phyloP scores from a whole-genome alignment of 2,113 vertebrate genomes.

The Campylomormyrus tamandua region DNA sequence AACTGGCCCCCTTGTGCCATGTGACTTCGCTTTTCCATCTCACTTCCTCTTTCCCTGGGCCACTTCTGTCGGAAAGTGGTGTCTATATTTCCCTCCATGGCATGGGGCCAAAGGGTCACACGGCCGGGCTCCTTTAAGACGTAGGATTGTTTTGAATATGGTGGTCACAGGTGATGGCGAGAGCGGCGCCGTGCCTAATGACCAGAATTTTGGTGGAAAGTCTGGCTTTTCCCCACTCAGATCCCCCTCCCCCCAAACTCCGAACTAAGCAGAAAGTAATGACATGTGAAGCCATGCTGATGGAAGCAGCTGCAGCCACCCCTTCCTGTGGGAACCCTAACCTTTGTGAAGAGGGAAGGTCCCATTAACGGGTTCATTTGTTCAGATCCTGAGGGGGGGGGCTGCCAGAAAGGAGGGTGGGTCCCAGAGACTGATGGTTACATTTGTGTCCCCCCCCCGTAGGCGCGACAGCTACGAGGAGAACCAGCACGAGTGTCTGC shows the following conservation, averaged over 20 bases:
- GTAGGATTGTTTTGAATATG: background rate
- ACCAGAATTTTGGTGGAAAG: conserved; percentile 29
- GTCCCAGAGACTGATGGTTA: background rate
- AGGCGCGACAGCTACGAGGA: conserved; percentile 97
- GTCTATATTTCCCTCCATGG: background rate
- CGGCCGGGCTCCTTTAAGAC: background rate
- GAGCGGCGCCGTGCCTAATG: background rate
- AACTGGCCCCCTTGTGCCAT: background rate
- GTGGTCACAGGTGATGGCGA: background rate
- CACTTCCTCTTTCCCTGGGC: background rate
- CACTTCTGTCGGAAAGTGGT: conserved; percentile 21
- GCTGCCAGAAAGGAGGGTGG: background rate
- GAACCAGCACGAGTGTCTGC: conserved; percentile 89
- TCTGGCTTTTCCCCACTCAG: conserved; percentile 46
- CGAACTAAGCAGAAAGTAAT: conserved; percentile 68
- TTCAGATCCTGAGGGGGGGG: conserved; percentile 14
- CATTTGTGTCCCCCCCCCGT: background rate
- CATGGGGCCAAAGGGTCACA: background rate
- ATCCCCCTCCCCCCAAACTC: conserved; percentile 48
- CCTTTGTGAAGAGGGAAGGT: conserved; percentile 44
- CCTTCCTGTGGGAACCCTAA: conserved; percentile 44
- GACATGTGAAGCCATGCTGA: conserved; percentile 66
- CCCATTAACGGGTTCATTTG: conserved; percentile 55
- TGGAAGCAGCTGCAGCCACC: conserved; percentile 63
- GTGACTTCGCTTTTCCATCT: background rate